phyloP scores from a whole-genome alignment of 2,888 invertebrate species.

The Marasmarcha lunaedactyla region DNA sequence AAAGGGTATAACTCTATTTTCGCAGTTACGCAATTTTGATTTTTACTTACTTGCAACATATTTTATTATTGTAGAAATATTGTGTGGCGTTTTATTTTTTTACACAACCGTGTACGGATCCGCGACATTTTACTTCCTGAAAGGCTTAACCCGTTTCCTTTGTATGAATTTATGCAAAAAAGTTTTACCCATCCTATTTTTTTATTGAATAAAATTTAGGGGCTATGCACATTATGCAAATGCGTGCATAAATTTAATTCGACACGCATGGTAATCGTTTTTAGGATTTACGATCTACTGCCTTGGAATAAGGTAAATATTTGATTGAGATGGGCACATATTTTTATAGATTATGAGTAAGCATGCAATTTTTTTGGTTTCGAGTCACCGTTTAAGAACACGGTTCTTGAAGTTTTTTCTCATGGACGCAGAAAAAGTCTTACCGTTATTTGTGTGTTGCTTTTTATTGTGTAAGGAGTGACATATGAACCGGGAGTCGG shows the following conservation, averaged over 20 bases:
- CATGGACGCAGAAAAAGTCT: slow-evolving; percentile 43
- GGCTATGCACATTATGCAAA: slow-evolving; percentile 71
- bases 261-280: slow-evolving; percentile 22
- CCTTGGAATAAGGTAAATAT: slow-evolving; percentile 22
- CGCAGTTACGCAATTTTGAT: slow-evolving; percentile 23
- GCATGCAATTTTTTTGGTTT: slow-evolving; percentile 54
- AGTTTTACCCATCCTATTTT: slow-evolving; percentile 71
- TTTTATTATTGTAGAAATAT: slow-evolving; percentile 20
- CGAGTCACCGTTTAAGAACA: slow-evolving; percentile 36
- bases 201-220: slow-evolving; percentile 70
- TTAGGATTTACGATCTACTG: slow-evolving; percentile 22
- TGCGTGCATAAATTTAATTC: slow-evolving; percentile 66
- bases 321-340: slow-evolving; percentile 21
- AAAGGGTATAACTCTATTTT: slow-evolving; percentile 30
- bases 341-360: slow-evolving; percentile 50
- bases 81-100: not conserved
- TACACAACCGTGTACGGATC: slow-evolving; percentile 34
- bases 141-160: slow-evolving; percentile 68
- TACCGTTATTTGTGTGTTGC: slow-evolving; percentile 48
- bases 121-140: slow-evolving; percentile 63
- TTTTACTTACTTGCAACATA: slow-evolving; percentile 24
- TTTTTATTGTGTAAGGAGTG: slow-evolving; percentile 55
- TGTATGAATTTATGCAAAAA: slow-evolving; percentile 71
- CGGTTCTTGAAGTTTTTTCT: slow-evolving; percentile 61
- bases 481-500: slow-evolving; percentile 61